Evolutionary conservation across 2,888 invertebrate genomes (phyloP), one percentile per base, ranked within the genome.

Genomic region (Tupiocoris notatus): DNA sequence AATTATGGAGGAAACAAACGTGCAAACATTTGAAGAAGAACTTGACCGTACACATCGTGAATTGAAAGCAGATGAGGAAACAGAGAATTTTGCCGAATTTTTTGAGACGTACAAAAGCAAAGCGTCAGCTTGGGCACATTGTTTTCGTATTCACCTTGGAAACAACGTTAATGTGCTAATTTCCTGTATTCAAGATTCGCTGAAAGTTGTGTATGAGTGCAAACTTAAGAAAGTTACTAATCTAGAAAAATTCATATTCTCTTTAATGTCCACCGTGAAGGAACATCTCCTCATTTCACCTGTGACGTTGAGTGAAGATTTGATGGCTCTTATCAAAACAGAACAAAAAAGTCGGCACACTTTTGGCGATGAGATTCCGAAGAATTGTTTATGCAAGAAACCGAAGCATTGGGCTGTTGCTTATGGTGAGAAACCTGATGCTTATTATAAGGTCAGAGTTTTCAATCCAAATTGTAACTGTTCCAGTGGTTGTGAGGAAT

Each of bases 21-120:
- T 75, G 1, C 75, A 75, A 20, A 66, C 65, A 16, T 75, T 75
- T 25, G 75, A 75, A 66, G 75, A 75, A 20, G 75, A 75, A 64
- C 21, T 75, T 22, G 64, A 75, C 24, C 6, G 9, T 7, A 66
- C 59, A 7, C 58, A 57, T 24, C 23, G 65, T 9, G 59, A 21
- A 9, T 20, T 75, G 65, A 66, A 65, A 22, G 24, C 1, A 9
- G 65, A 75, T 21, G 56, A 54, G 9, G 75, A 65, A 58, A 65
- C 75, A 0, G 57, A n/a, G 20, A 65, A 65, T 18, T 75, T 75
- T 57, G 75, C 75, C 1, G 64, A 65, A 18, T 75, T 75, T 57
- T 75, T 75, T 18, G 75, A 75, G 17, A 54, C 25, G 1, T 75
- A 75, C 61, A 64, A 66, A 65, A 75, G 58, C 25, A 64, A 59